Conservation (phyloP, 2,113 vertebrate species). For the Festucalex cinctus region DNA sequence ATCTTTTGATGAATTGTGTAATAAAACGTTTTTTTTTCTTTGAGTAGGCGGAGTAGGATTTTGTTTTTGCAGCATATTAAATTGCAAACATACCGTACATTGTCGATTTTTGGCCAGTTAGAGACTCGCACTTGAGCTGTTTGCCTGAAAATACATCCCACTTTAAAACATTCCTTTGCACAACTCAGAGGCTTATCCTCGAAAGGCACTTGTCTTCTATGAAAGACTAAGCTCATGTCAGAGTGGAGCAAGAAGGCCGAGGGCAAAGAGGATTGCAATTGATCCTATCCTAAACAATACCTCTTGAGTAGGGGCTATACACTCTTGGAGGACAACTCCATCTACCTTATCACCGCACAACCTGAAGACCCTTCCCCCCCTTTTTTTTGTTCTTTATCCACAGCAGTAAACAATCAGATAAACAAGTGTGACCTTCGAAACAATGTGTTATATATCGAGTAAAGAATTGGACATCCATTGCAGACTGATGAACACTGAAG, state of each 20-base stretch:
- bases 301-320: conserved; percentile 1
- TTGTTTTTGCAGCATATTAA: not conserved
- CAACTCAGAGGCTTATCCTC: not conserved
- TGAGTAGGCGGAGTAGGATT: not conserved
- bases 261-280: conserved; percentile 8
- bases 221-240: conserved; percentile 6
- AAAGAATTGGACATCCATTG: not conserved
- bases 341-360: conserved; percentile 5
- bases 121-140: not conserved
- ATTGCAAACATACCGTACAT: not conserved
- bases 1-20: not conserved
- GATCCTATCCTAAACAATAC: conserved; percentile 8
- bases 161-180: not conserved
- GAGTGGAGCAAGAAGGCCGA: conserved; percentile 2
- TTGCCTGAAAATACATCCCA: not conserved
- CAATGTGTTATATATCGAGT: not conserved
- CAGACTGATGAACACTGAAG: not conserved
- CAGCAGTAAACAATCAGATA: conserved; percentile 1
- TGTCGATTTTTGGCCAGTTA: not conserved
- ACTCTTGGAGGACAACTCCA: conserved; percentile 5
- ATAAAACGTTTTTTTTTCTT: not conserved
- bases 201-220: conserved; percentile 6
- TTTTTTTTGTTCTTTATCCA: not conserved
- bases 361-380: not conserved
- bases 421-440: not conserved